Evolutionary conservation across 2,113 vertebrate species (phyloP), one percentile per base, ranked within the genome.

Genomic region (Falco punctatus): DNA sequence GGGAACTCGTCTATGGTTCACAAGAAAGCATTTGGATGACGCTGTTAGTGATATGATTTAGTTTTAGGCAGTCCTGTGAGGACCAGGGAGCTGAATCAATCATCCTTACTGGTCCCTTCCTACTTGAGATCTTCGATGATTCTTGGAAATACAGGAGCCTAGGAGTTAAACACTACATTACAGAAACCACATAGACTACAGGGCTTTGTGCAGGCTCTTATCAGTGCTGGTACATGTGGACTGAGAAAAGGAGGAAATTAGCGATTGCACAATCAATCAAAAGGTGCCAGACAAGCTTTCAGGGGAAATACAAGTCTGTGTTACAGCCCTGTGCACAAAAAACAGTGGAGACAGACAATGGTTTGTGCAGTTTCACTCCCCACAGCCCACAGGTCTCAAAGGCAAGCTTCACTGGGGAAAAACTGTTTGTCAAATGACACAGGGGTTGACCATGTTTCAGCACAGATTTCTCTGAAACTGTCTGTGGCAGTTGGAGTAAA

Each of bases 381-480:
- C 80, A 28, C 84, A 95, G 38, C 81, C 87, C 89, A 49, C 81
- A 81, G 40, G 30, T 91, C 83, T 86, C 89, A 55, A 81, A 87
- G 64, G 62, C 14, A 74, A 51, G 33, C 71, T 86, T 81, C 71
- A 4, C 10, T 64, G 3, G 10, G 92, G 44, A 66, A 82, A 49
- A 86, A 58, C 83, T 94, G 30, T 78, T 93, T 92, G 74, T 93
- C 77, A 78, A 77, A 87, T 21, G 51, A 48, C 38, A 57, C 19
- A 52, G 28, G 8, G 32, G 7, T 33, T 82, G 75, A 87, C 69
- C 48, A 35, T 42, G 24, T 81, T 88, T 91, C 86, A 93, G 62
- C 35, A 35, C 48, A 46, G 74, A 84, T 93, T 94, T 91, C 72
- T 74, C 73, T 93, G 88, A 88, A 96, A 78, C n/a, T 48, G 5